Conservation (phyloP, 2,888 invertebrate genomes). For the Cosmia pyralina region DNA sequence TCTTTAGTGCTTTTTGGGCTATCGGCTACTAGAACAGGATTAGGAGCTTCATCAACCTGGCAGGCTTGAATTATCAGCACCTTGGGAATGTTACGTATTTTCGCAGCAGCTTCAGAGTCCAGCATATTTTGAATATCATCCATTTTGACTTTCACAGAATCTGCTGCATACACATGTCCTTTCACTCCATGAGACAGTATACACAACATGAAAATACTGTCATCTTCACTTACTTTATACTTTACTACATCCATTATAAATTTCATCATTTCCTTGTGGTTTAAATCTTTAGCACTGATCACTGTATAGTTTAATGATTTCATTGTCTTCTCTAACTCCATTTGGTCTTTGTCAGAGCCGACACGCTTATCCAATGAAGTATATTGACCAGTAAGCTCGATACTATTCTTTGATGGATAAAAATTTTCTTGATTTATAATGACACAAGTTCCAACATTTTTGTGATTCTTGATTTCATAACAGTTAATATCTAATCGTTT, state of each 20-base stretch:
- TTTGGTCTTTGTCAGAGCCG: slow-evolving; percentile 80
- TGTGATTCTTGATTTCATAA: slow-evolving; percentile 80
- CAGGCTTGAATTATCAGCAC: slow-evolving; percentile 85
- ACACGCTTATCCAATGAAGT: slow-evolving; percentile 71
- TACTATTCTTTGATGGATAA: slow-evolving; percentile 80
- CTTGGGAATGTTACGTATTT: slow-evolving; percentile 81
- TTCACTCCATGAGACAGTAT: slow-evolving; percentile 85
- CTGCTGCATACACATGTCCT: slow-evolving; percentile 84
- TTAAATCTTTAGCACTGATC: slow-evolving; percentile 75
- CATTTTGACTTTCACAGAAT: slow-evolving; percentile 83
- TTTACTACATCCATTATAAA: slow-evolving; percentile 77
- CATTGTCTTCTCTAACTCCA: slow-evolving; percentile 78
- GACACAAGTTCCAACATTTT: slow-evolving; percentile 81
- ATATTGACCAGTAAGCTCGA: slow-evolving; percentile 67
- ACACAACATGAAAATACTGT: slow-evolving; percentile 85
- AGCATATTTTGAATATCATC: slow-evolving; percentile 82
- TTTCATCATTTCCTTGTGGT: slow-evolving; percentile 75
- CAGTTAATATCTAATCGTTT: slow-evolving; percentile 66
- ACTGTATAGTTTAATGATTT: slow-evolving; percentile 80
- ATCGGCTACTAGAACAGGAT: slow-evolving; percentile 76
- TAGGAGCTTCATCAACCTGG: slow-evolving; percentile 76
- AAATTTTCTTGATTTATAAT: slow-evolving; percentile 86
- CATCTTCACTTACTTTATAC: slow-evolving; percentile 73
- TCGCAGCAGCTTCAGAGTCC: slow-evolving; percentile 77
- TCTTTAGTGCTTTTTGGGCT: slow-evolving; percentile 69